Conservation (phyloP, 2,797 vertebrate genomes). For the Poeciliopsis presidionis region DNA sequence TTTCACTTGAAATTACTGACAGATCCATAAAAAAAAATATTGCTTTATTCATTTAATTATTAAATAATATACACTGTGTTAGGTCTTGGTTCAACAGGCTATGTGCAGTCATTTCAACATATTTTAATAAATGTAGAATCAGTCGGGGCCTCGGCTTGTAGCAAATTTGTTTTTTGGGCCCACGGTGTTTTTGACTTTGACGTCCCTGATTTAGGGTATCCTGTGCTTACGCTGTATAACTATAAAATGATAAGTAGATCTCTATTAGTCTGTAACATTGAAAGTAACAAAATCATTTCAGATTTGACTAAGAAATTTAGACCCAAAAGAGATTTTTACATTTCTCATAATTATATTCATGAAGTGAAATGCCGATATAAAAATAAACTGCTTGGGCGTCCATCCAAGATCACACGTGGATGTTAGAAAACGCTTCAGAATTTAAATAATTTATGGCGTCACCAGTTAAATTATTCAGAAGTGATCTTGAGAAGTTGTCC, state of each 20-base stretch:
- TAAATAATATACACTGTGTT: too few species aligned
- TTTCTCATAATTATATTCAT: not conserved
- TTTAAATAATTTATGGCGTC: slow-evolving; percentile 43
- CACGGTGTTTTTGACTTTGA: too few species aligned
- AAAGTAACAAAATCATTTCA: not conserved
- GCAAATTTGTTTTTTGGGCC: too few species aligned
- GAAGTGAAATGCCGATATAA: not conserved
- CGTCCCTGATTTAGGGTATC: not conserved
- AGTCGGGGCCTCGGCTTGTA: too few species aligned
- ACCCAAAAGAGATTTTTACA: not conserved
- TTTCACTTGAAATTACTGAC: too few species aligned
- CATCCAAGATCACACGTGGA: slow-evolving; percentile 2
- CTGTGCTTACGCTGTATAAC: not conserved
- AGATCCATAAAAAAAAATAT: too few species aligned
- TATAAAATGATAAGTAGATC: not conserved
- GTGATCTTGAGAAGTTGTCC: slow-evolving; percentile 3
- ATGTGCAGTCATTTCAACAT: too few species aligned
- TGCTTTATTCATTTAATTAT: too few species aligned
- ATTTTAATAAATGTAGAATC: too few species aligned
- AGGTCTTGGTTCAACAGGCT: too few species aligned
- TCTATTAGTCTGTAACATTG: not conserved
- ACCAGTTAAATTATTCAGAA: slow-evolving; percentile 62
- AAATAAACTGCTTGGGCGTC: not conserved
- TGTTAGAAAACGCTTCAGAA: slow-evolving; percentile 36
- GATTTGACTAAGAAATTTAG: not conserved